A percentile compares a stretch with the other conserved stretches of the same genome.
These are phyloP conservation scores for Atherinomorus stipes DNA, from an alignment of 2,113 vertebrate genomes.

Conservation along the genomic window DNA sequence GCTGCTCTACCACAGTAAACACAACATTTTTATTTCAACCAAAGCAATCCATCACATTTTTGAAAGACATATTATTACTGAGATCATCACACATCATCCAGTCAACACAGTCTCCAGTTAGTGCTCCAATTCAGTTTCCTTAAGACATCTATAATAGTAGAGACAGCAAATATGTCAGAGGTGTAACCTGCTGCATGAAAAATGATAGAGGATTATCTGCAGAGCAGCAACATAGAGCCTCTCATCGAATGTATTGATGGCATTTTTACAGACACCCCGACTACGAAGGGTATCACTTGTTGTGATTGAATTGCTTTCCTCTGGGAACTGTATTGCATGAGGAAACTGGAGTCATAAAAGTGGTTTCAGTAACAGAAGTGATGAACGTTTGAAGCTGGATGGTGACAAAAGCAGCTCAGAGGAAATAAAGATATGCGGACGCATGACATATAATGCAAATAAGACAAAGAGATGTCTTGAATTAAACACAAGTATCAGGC, in stretches of 20 bases:
- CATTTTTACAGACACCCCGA: constrained; percentile 59
- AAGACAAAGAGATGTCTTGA: constrained; percentile 1
- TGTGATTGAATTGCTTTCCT: constrained; percentile 59
- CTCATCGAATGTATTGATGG: constrained; percentile 60
- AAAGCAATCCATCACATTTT: constrained; percentile 51
- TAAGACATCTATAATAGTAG: constrained; percentile 49
- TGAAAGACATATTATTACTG: constrained; percentile 35
- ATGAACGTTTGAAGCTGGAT: constrained; percentile 39
- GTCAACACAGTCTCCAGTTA: constrained; percentile 49
- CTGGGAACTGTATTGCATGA: constrained; percentile 20
- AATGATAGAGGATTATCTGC: constrained; percentile 64
- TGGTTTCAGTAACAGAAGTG: constrained; percentile 40
- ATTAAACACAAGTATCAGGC: constrained; percentile 9
- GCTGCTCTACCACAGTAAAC: constrained; percentile 30
- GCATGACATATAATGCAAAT: neutral
- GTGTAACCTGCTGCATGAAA: constrained; percentile 57
- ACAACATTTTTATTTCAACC: constrained; percentile 36
- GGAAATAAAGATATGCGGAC: constrained; percentile 24
- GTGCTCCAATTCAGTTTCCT: constrained; percentile 49
- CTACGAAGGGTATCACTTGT: constrained; percentile 45
- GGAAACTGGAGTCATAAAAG: constrained; percentile 47
- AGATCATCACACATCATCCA: constrained; percentile 48
- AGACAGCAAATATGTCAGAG: constrained; percentile 61
- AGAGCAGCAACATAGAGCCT: constrained; percentile 56
- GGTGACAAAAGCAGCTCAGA: neutral